phyloP scores from a whole-genome alignment of 1,140 invertebrate genomes.

The Trachymyrmex cornetzi region DNA sequence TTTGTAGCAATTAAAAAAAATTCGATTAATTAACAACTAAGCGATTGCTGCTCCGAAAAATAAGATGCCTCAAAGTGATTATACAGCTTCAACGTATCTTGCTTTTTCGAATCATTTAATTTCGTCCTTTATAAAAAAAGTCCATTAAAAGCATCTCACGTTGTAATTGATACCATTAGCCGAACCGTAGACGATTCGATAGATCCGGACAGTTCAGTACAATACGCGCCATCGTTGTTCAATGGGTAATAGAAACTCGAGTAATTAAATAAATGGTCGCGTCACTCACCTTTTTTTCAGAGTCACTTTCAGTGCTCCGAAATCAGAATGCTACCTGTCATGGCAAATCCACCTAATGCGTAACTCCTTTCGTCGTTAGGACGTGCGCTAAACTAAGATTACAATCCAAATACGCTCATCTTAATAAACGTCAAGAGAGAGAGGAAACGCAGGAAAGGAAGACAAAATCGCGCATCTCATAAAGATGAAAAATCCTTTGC shows the following conservation, averaged over 20 bases:
- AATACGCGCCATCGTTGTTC: neutral
- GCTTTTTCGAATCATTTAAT: conserved; percentile 17
- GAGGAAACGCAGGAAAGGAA: neutral
- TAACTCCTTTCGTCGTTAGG: neutral
- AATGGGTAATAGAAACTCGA: conserved; percentile 21
- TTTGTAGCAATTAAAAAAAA: neutral
- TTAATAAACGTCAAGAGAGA: neutral
- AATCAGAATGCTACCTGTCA: conserved; percentile 22
- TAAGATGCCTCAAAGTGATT: neutral
- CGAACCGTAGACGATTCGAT: neutral
- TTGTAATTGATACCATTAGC: conserved; percentile 29
- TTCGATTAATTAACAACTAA: neutral
- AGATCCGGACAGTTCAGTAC: neutral
- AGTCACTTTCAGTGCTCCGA: neutral
- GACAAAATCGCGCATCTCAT: neutral
- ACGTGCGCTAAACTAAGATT: conserved; percentile 3
- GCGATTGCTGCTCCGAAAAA: neutral
- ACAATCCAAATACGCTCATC: neutral
- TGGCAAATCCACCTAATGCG: neutral
- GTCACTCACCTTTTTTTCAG: neutral
- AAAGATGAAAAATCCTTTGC: neutral
- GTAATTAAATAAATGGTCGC: conserved; percentile 38
- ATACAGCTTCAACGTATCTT: neutral
- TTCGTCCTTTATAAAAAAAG: neutral
- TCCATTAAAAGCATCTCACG: conserved; percentile 19